These are phyloP conservation scores for Anableps anableps DNA, from an alignment of 2,797 vertebrate species.

Conservation along the genomic window DNA sequence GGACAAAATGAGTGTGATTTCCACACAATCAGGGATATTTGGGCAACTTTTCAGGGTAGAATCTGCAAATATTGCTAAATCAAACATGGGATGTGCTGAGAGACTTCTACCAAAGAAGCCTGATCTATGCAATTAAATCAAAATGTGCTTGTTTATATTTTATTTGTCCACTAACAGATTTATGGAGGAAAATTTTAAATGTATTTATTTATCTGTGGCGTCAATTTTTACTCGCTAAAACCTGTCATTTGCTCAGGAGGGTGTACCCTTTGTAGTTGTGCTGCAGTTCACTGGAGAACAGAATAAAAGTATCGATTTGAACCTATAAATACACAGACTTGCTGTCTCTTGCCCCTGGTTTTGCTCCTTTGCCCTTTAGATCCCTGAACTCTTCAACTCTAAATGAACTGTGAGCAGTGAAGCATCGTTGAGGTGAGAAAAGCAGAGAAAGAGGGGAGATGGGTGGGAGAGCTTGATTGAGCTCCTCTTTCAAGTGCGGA, in stretches of 20 bases:
- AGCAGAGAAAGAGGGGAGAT: conserved; percentile 47
- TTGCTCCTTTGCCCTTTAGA: conserved; percentile 46
- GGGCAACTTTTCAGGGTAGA: neutral
- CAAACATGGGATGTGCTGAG: neutral
- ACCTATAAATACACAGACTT: conserved; percentile 34
- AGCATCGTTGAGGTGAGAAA: conserved; percentile 57
- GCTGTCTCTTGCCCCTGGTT: conserved; percentile 24
- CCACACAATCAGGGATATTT: neutral
- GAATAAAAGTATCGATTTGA: conserved; percentile 15
- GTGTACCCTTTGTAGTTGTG: neutral
- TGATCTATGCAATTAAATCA: neutral
- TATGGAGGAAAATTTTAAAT: neutral
- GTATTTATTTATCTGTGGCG: neutral
- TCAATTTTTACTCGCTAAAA: neutral
- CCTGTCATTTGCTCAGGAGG: neutral
- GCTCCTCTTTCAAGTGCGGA: conserved; percentile 82
- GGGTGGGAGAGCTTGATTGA: conserved; percentile 73
- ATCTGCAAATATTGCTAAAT: neutral
- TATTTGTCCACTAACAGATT: no score
- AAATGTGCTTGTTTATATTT: neutral
- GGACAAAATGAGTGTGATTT: neutral
- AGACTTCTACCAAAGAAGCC: neutral
- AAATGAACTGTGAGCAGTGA: conserved; percentile 61
- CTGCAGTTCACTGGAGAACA: neutral
- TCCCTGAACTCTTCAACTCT: conserved; percentile 77